Evolutionary conservation across 2,113 vertebrate species (phyloP).

Genomic region (Brachyhypopomus gauderio): DNA sequence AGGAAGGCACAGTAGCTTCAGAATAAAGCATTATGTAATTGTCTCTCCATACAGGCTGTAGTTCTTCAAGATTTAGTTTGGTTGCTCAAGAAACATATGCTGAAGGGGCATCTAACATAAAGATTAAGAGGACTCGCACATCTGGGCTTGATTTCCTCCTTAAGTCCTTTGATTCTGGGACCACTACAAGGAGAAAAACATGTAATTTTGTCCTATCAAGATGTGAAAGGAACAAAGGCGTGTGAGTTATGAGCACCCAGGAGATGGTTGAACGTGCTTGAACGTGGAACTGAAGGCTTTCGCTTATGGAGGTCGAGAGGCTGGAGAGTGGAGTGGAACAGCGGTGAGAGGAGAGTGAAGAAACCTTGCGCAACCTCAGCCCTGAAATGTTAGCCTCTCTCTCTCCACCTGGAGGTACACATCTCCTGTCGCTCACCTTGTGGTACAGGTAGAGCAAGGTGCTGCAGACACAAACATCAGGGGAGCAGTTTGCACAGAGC

Average conservation of each 20-base stretch:
- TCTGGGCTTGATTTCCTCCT: background rate
- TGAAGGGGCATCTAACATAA: background rate
- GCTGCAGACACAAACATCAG: too few relatives aligned
- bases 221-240: background rate
- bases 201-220: background rate
- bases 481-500: too few relatives aligned
- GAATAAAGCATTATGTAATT: constrained; percentile 12
- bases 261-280: background rate
- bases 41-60: background rate
- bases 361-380: background rate
- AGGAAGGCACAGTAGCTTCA: constrained; percentile 10
- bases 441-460: too few relatives aligned
- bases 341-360: background rate
- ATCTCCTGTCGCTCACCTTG: too few relatives aligned
- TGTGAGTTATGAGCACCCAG: background rate
- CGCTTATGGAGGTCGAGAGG: background rate
- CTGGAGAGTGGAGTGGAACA: too few relatives aligned
- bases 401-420: background rate
- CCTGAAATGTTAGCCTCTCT: background rate
- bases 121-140: background rate
- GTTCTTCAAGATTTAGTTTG: background rate
- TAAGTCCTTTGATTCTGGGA: background rate
- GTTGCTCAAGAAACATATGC: constrained; percentile 15
- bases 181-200: background rate
- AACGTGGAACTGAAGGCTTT: background rate